These are phyloP conservation scores for Agrotis clavis DNA, from an alignment of 2,888 invertebrate genomes.

Conservation along the genomic window DNA sequence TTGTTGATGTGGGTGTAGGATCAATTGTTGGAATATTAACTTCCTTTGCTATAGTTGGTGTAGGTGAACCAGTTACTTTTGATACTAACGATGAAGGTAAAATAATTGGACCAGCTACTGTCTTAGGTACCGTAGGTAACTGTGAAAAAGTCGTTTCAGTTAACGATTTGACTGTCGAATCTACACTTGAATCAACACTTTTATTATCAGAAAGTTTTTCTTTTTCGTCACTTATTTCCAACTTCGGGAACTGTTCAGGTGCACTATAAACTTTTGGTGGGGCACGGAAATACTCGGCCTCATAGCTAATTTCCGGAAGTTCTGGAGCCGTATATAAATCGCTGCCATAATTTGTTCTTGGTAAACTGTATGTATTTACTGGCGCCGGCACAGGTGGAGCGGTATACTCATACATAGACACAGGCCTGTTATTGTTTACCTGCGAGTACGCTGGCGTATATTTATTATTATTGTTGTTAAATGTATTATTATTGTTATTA, in stretches of 20 bases:
- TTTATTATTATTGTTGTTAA: conserved; percentile 71
- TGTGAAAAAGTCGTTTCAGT: conserved; percentile 47
- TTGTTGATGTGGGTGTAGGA: not conserved
- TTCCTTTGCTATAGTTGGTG: not conserved
- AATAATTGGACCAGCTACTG: not conserved
- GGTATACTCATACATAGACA: conserved; percentile 75
- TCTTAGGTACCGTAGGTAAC: not conserved
- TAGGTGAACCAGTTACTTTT: conserved; percentile 9
- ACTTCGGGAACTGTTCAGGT: conserved; percentile 51
- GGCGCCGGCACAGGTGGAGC: conserved; percentile 57
- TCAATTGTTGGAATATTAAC: not conserved
- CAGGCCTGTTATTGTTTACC: conserved; percentile 76
- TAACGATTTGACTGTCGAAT: conserved; percentile 60
- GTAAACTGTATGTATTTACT: conserved; percentile 61
- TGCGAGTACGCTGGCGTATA: conserved; percentile 67
- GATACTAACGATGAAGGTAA: not conserved
- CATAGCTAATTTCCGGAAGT: conserved; percentile 79
- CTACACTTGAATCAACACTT: conserved; percentile 52
- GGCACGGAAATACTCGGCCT: conserved; percentile 76
- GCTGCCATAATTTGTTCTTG: conserved; percentile 72
- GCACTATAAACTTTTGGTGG: conserved; percentile 63
- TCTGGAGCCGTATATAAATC: conserved; percentile 65
- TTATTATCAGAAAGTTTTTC: conserved; percentile 41
- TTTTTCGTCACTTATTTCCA: conserved; percentile 51
- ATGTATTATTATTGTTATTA: conserved; percentile 72